Evolutionary conservation across 2,113 vertebrate species (phyloP).

Genomic region (Sylvilagus bachmani): DNA sequence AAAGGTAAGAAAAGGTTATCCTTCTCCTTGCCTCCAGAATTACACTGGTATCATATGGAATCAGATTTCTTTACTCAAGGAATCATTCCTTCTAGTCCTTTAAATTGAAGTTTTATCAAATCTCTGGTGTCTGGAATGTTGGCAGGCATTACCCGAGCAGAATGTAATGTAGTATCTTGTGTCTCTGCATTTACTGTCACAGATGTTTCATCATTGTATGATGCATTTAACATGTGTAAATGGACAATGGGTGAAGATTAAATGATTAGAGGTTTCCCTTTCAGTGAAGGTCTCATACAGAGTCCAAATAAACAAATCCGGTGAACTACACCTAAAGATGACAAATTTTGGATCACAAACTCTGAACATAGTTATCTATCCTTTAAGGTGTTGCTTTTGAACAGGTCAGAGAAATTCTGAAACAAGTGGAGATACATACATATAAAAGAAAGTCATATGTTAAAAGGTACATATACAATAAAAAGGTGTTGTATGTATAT

Average conservation of each 20-base stretch:
- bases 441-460: background rate
- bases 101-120: slow-evolving; percentile 64
- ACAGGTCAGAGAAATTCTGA: background rate
- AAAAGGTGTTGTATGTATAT: background rate
- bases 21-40: background rate
- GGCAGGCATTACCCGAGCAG: slow-evolving; percentile 63
- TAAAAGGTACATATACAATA: background rate
- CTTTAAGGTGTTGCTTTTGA: slow-evolving; percentile 55
- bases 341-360: background rate
- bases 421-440: background rate
- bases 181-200: slow-evolving; percentile 76
- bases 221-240: slow-evolving; percentile 84
- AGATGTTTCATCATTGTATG: slow-evolving; percentile 70
- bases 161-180: slow-evolving; percentile 70
- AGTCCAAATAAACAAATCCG: slow-evolving; percentile 53
- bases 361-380: background rate
- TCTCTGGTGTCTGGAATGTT: background rate
- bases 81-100: slow-evolving; percentile 16
- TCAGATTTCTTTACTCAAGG: slow-evolving; percentile 14
- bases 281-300: slow-evolving; percentile 63
- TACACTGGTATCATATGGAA: background rate
- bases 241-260: slow-evolving; percentile 77
- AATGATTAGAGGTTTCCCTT: slow-evolving; percentile 76
- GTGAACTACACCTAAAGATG: slow-evolving; percentile 58
- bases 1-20: slow-evolving; percentile 59